Conservation (phyloP, 64 coral and sea anemone species). For the Actinia equina region DNA sequence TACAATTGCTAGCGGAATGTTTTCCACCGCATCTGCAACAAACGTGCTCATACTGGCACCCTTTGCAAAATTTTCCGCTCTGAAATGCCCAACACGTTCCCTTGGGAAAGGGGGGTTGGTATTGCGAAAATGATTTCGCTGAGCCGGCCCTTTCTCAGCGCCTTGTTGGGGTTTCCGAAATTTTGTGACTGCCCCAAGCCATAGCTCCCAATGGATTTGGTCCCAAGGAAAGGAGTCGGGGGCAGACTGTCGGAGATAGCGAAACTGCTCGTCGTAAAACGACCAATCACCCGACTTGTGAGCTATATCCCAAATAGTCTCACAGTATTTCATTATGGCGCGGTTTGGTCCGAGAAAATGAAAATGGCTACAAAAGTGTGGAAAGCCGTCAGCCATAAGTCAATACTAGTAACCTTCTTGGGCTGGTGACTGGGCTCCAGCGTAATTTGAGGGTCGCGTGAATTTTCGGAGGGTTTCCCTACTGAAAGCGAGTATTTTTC, state of each 20-base stretch:
- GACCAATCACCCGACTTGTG: constrained; percentile 18
- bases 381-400: constrained; percentile 28
- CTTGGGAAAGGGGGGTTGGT: background rate
- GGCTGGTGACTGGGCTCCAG: constrained; percentile 14
- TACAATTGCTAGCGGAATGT: background rate
- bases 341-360: background rate
- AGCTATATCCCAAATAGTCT: constrained; percentile 26
- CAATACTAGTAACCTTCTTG: background rate
- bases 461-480: background rate
- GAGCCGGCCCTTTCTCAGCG: background rate
- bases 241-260: constrained; percentile 16
- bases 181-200: constrained; percentile 7
- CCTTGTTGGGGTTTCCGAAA: background rate
- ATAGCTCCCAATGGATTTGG: constrained; percentile 44
- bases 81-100: constrained; percentile 33
- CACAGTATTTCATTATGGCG: constrained; percentile 39
- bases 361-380: constrained; percentile 38
- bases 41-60: background rate
- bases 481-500: constrained; percentile 12
- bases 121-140: background rate
- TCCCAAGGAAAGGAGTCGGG: constrained; percentile 31
- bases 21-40: constrained; percentile 36
- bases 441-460: background rate
- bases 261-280: constrained; percentile 35
- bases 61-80: background rate